These are phyloP conservation scores for Nemapogon koenigi DNA, from an alignment of 2,888 invertebrate genomes.

Conservation along the genomic window DNA sequence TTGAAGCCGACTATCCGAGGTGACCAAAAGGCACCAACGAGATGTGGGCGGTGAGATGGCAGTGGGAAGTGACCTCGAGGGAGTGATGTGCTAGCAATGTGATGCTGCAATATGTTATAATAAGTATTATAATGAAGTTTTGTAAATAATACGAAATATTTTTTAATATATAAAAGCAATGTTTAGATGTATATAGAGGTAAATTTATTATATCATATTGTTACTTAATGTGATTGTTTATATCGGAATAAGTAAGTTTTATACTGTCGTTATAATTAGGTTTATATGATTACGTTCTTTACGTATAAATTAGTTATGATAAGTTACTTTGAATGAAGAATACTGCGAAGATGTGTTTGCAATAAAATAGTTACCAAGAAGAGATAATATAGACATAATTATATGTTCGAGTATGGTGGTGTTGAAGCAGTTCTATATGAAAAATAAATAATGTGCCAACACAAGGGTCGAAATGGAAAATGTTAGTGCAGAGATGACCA, in stretches of 20 bases:
- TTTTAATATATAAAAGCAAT: conserved; percentile 44
- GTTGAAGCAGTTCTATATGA: too few relatives aligned
- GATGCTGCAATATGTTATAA: conserved; percentile 56
- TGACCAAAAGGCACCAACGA: conserved; percentile 13
- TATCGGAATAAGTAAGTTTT: conserved; percentile 31
- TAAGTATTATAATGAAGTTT: conserved; percentile 35
- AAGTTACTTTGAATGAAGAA: too few relatives aligned
- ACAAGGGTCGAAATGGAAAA: too few relatives aligned
- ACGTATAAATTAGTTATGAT: conserved; percentile 7
- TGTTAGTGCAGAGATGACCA: too few relatives aligned
- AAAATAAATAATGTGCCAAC: too few relatives aligned
- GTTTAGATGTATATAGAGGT: conserved; percentile 42
- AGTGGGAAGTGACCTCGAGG: neutral
- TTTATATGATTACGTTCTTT: conserved; percentile 1
- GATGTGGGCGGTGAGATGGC: conserved; percentile 11
- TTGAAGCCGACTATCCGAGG: conserved; percentile 13
- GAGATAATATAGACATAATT: too few relatives aligned
- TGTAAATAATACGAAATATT: conserved; percentile 38
- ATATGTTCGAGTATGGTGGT: too few relatives aligned
- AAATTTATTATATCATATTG: conserved; percentile 35
- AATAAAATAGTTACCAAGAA: too few relatives aligned
- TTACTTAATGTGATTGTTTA: conserved; percentile 53
- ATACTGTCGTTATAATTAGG: conserved; percentile 29
- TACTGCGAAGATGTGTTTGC: too few relatives aligned
- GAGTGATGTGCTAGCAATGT: conserved; percentile 20